phyloP scores from a whole-genome alignment of 2,888 invertebrate species.

The Cerastis leucographa region DNA sequence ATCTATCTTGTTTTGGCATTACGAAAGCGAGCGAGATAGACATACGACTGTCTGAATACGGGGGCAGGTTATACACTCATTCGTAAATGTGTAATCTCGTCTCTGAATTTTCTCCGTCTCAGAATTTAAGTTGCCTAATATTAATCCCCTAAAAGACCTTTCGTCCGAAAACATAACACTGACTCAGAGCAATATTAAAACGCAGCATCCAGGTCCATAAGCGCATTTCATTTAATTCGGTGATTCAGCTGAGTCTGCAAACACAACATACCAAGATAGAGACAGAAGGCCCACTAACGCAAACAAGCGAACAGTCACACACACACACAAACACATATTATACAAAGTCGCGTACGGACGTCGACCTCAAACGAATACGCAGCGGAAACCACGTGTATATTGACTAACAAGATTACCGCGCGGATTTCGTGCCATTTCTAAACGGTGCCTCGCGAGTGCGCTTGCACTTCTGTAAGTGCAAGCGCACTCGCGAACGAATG shows the following conservation, averaged over 20 bases:
- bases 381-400: background rate
- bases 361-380: background rate
- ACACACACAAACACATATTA: background rate
- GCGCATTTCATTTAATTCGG: conserved; percentile 53
- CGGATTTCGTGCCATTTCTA: background rate
- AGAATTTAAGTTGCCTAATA: background rate
- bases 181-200: conserved; percentile 43
- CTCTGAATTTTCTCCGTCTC: background rate
- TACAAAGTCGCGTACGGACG: background rate
- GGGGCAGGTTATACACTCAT: too few species aligned
- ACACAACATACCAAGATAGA: too few species aligned
- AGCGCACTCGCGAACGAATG: too few species aligned
- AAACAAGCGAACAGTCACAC: background rate
- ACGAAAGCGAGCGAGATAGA: too few species aligned
- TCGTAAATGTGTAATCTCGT: background rate
- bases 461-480: background rate
- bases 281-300: background rate
- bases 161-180: conserved; percentile 37
- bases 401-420: too few species aligned
- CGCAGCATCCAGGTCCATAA: conserved; percentile 32
- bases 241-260: conserved; percentile 33
- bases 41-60: too few species aligned
- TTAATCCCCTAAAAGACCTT: conserved; percentile 17
- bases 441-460: background rate
- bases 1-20: too few species aligned